Base-by-base conservation (phyloP, 2,113 vertebrate species). In the Tretioscincus oriximinensis region DNA sequence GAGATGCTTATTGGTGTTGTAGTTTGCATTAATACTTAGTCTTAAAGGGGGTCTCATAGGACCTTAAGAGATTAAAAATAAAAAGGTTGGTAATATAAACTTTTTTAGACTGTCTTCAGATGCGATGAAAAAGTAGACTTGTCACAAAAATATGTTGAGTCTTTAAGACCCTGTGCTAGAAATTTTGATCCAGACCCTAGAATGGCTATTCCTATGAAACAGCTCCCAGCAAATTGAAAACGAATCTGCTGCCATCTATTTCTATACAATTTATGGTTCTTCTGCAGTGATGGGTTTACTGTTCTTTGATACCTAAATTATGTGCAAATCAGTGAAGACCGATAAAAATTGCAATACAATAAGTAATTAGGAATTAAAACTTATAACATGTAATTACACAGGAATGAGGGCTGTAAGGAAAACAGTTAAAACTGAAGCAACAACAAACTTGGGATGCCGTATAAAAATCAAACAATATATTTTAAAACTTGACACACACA, bases 291-390 rank as follows among this genome's bases (percentile, higher is more conserved):
- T 70, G 76, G 71, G 63, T 89, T 88, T 35, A 24, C 7, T 22
- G 7, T 21, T 82, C 77, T 83, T 85, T 84, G 84, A 82, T 85
- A 83, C 84, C 84, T 84, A 82, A 87, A 88, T 78, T 76, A 89
- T 75, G 76, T 18, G 81, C 82, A 82, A 80, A 85, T 79, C 88
- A 90, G 69, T 63, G 82, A 88, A 92, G 49, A 83, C 79, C 87
- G 85, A 90, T 20, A 69, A 74, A 28, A 86, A 80, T 74, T 9
- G 54, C 54, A 58, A 71, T 68, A 18, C 78, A 82, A 75, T 88
- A 89, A 86, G 82, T 82, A 85, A 84, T 88, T n/a, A 66, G 89
- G 85, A 87, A 31, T 73, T 84, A 84, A 90, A 87, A 85, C 1
- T 18, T 47, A 88, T 66, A 24, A 45, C 8, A 45, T 8, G 8